Conservation (phyloP, 2,797 vertebrate species). For the Natrix natrix region DNA sequence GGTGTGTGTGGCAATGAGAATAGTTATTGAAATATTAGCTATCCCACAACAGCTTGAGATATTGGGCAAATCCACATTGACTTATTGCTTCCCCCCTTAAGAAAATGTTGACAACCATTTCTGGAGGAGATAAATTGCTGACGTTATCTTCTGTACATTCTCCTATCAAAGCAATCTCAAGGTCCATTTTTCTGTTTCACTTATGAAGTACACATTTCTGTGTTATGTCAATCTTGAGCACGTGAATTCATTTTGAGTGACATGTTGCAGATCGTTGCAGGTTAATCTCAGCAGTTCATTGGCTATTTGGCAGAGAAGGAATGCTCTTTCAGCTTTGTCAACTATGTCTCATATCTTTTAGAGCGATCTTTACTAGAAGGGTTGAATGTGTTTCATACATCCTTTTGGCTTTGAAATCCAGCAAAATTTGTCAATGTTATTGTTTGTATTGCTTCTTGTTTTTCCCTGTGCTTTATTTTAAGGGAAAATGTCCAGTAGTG, state of each 20-base stretch:
- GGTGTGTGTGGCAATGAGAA: not conserved
- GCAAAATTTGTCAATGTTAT: not conserved
- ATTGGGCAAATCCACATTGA: not conserved
- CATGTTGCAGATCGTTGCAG: not conserved
- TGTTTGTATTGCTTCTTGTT: not conserved
- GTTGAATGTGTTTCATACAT: not conserved
- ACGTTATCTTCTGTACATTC: not conserved
- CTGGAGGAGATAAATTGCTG: not conserved
- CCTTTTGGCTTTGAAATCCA: not conserved
- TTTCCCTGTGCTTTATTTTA: not conserved
- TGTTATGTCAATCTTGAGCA: not conserved
- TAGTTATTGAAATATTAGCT: not conserved
- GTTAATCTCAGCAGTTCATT: not conserved
- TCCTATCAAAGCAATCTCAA: not conserved
- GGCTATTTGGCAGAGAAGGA: not conserved
- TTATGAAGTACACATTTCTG: not conserved
- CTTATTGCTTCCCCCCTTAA: not conserved
- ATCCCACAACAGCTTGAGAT: not conserved
- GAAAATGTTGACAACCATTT: not conserved
- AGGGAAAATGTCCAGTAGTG: not conserved
- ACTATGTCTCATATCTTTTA: not conserved
- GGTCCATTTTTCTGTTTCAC: not conserved
- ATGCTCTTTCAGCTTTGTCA: not conserved
- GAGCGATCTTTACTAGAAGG: not conserved
- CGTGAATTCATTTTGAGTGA: not conserved